These are phyloP conservation scores for Collichthys lucidus DNA, from an alignment of 2,113 vertebrate species.

Conservation along the genomic window DNA sequence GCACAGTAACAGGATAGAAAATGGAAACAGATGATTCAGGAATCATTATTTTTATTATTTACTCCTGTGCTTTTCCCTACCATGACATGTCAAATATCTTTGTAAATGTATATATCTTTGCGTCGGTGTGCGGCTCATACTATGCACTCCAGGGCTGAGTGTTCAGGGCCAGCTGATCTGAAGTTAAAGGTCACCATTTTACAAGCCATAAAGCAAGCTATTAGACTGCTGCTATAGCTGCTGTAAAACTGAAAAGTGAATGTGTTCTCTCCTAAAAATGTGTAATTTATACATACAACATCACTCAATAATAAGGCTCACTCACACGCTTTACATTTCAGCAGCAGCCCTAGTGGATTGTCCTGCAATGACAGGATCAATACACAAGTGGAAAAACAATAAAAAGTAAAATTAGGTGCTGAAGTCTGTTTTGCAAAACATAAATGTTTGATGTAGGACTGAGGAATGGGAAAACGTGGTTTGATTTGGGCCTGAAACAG, in stretches of 20 bases:
- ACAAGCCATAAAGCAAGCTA: conserved; percentile 55
- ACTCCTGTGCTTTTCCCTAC: background rate
- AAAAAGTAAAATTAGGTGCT: conserved; percentile 54
- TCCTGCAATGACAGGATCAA: conserved; percentile 14
- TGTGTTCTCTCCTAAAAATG: background rate
- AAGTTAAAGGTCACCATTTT: conserved; percentile 45
- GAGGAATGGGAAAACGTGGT: conserved; percentile 42
- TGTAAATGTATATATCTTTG: no score
- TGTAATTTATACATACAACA: background rate
- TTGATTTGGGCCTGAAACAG: conserved; percentile 47
- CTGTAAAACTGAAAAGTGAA: no score
- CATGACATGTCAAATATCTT: background rate
- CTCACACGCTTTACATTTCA: background rate
- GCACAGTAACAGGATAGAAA: background rate
- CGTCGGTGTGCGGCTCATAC: conserved; percentile 46
- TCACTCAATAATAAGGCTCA: background rate
- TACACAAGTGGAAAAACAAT: conserved; percentile 47
- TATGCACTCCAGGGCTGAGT: background rate
- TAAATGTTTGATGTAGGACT: conserved; percentile 30
- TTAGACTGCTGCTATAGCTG: conserved; percentile 11
- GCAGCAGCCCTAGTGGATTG: background rate
- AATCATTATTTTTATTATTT: background rate
- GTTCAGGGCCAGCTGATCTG: conserved; percentile 34
- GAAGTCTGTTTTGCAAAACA: conserved; percentile 39
- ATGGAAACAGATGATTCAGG: background rate